Percentiles rank a stretch among this genome's conserved stretches.
These are phyloP conservation scores for Drosophila cyrtoloma DNA, from an alignment of 2,888 invertebrate genomes.

Conservation along the genomic window DNA sequence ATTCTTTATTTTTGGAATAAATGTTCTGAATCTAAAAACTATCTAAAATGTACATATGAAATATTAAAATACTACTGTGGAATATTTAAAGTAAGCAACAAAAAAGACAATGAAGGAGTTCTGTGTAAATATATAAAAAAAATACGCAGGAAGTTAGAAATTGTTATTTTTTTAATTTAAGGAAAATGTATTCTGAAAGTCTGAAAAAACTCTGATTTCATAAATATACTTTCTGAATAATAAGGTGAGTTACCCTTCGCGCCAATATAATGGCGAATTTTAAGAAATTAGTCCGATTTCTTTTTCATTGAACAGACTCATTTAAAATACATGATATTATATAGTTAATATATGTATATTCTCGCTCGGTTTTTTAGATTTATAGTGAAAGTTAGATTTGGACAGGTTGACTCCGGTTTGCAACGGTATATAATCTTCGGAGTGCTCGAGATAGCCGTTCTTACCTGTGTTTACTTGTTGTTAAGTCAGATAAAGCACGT, in stretches of 20 bases:
- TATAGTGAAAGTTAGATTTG: background rate
- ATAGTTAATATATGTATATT: too few relatives aligned
- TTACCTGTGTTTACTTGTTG: background rate
- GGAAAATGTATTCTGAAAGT: background rate
- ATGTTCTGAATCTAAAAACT: background rate
- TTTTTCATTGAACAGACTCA: background rate
- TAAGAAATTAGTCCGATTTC: background rate
- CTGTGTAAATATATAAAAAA: background rate
- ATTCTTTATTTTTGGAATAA: background rate
- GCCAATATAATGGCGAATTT: background rate
- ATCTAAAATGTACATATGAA: background rate
- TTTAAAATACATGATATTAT: background rate
- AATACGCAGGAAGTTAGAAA: too few relatives aligned
- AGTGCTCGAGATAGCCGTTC: background rate
- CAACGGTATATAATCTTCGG: background rate
- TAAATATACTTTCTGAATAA: background rate
- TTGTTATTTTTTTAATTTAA: background rate
- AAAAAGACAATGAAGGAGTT: background rate
- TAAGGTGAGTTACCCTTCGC: background rate
- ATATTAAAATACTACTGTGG: background rate
- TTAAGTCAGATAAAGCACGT: background rate
- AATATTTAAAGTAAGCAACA: background rate
- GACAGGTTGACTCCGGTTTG: background rate
- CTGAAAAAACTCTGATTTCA: background rate
- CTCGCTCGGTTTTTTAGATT: background rate